A percentile compares a stretch with the other conserved stretches of the same genome.
Conservation (phyloP, 2,888 invertebrate genomes). For the Eupelmus urozonus region DNA sequence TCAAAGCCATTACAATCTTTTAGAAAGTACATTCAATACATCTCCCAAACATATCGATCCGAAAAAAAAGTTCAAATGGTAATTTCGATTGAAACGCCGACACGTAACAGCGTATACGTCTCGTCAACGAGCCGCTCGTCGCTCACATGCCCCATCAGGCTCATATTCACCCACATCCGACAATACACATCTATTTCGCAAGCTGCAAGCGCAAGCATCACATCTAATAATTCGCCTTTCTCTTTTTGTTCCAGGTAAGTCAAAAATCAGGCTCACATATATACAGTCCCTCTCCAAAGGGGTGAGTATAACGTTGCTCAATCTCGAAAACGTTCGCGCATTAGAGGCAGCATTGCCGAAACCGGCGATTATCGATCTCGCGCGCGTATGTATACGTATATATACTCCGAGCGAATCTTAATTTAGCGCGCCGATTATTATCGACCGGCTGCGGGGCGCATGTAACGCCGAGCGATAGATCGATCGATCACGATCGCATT, state of each 20-base stretch:
- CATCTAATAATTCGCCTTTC: slow-evolving; percentile 40
- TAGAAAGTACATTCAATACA: too few species aligned
- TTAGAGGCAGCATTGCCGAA: slow-evolving; percentile 24
- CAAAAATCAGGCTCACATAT: background rate
- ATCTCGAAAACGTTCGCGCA: slow-evolving; percentile 1
- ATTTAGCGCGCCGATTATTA: slow-evolving; percentile 43
- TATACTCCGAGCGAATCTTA: slow-evolving; percentile 33
- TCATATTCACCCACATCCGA: too few species aligned
- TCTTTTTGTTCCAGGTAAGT: slow-evolving; percentile 64
- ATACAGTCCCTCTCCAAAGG: background rate
- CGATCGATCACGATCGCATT: slow-evolving; percentile 34
- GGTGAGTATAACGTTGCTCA: slow-evolving; percentile 30
- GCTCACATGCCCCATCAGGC: background rate
- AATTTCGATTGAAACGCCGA: too few species aligned
- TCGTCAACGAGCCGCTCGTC: background rate
- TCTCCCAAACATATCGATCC: too few species aligned
- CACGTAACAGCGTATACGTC: background rate
- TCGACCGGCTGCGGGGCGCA: background rate
- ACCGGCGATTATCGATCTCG: slow-evolving; percentile 34
- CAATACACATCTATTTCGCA: slow-evolving; percentile 12
- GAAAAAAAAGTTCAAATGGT: too few species aligned
- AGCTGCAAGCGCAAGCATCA: slow-evolving; percentile 8
- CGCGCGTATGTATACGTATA: too few species aligned
- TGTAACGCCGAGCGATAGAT: background rate
- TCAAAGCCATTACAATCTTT: too few species aligned